phyloP scores from a whole-genome alignment of 64 coral and sea anemone genomes.

The Orbicella faveolata region DNA sequence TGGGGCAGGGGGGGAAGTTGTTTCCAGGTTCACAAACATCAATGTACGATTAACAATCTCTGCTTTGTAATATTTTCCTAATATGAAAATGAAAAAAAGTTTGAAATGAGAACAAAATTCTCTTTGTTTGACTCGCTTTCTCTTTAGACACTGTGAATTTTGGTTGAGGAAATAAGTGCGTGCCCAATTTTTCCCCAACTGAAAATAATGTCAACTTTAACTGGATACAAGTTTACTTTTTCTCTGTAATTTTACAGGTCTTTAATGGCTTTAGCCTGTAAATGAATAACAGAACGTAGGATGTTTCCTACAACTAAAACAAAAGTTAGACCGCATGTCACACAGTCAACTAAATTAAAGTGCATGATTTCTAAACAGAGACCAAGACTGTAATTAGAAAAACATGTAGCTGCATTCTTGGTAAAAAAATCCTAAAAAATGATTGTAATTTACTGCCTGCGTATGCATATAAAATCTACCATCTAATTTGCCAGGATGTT shows the following conservation, averaged over 20 bases:
- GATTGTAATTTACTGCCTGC: not conserved
- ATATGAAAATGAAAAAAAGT: not conserved
- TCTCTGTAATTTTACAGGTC: no score
- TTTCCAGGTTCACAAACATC: not conserved
- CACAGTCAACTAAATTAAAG: no score
- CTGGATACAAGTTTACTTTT: no score
- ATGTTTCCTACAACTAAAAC: no score
- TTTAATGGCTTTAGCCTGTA: no score
- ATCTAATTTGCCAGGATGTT: not conserved
- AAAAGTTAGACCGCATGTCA: no score
- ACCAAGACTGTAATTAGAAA: not conserved
- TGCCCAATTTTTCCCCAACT: no score
- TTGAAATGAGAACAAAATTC: not conserved
- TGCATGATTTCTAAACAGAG: not conserved
- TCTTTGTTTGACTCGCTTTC: no score
- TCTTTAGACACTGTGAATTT: no score
- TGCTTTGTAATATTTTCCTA: not conserved
- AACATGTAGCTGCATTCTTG: not conserved
- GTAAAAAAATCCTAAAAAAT: not conserved
- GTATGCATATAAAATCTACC: not conserved
- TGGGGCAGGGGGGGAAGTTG: not conserved
- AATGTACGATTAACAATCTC: not conserved
- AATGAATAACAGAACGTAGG: no score
- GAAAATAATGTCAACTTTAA: no score
- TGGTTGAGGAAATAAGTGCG: no score